Base-by-base conservation (phyloP, 2,797 vertebrate species). In the Acridotheres tristis region DNA sequence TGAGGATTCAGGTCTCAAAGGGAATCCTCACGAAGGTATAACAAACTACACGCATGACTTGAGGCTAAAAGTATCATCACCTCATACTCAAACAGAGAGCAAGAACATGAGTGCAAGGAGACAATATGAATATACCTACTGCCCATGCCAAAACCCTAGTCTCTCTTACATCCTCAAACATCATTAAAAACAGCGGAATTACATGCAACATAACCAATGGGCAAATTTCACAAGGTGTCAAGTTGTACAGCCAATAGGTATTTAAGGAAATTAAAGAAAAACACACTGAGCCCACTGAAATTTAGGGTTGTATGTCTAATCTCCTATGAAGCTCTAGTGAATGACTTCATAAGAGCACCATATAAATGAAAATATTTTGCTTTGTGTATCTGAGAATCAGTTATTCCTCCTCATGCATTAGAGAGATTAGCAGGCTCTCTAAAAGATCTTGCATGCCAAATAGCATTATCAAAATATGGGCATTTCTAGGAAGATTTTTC, bases 21-120 rank as follows among this genome's bases (percentile, higher is more conserved):
- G 53, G 71, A 86, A 93, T 85, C 42, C 32, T 65, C 62, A 42
- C 19, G 55, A 89, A 92, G 86, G 27, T 61, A 62, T 75, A 90
- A 88, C 23, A 69, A 81, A 88, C 54, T 89, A 69, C 59, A 74
- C 5, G 9, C 73, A 85, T 83, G 51, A 95, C 88, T 84, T 53
- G 61, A 89, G 88, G 89, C 86, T 94, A 80, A 36, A 92, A 87
- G 71, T 69, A 61, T 73, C 86, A 90, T 80, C 3, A 7, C 85
- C 93, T 93, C 92, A 88, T 59, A 93, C 3, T 16, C 71, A 75
- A 92, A 84, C 43, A 88, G n/a, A 42, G 3, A 77, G 34, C 3
- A 7, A 88, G 47, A 73, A 40, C 13, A 40, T 11, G 11, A 74
- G 43, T 50, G 36, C 43, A 71, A 74, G 34, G 65, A 86, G 47